Percentiles rank a stretch among this genome's conserved stretches.
Conservation (phyloP, 1,140 invertebrate genomes). For the Drosophila lini region DNA sequence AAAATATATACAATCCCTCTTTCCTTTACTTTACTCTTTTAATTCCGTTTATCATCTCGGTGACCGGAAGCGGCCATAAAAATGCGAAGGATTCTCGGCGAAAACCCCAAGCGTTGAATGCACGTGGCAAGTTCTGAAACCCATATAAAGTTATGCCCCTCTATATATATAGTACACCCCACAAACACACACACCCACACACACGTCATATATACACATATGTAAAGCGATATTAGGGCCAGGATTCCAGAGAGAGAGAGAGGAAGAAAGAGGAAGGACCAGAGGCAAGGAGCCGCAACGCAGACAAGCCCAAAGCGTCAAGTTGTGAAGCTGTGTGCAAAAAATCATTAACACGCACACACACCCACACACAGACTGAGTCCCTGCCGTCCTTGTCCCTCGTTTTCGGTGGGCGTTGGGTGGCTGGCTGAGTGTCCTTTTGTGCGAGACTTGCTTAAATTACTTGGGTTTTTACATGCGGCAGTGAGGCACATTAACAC, state of each 20-base stretch:
- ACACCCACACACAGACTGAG: constrained; percentile 31
- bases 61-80: constrained; percentile 19
- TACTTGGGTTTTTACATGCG: constrained; percentile 83
- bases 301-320: constrained; percentile 67
- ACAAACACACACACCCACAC: neutral
- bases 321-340: constrained; percentile 82
- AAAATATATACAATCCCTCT: neutral
- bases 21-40: neutral
- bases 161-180: constrained; percentile 22
- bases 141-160: constrained; percentile 68
- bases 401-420: constrained; percentile 6
- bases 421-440: constrained; percentile 11
- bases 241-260: neutral
- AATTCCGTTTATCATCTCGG: constrained; percentile 48
- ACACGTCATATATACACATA: constrained; percentile 21
- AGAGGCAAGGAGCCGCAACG: constrained; percentile 8
- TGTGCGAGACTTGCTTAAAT: constrained; percentile 74
- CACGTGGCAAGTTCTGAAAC: constrained; percentile 57
- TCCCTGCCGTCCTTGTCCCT: constrained; percentile 24
- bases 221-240: constrained; percentile 18
- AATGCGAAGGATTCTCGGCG: neutral
- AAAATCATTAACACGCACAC: constrained; percentile 84
- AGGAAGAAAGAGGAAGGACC: neutral
- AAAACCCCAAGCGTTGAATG: constrained; percentile 68
- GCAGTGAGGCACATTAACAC: constrained; percentile 84